Conservation (phyloP, 2,113 vertebrate species). For the Hippocampus mohnikei region DNA sequence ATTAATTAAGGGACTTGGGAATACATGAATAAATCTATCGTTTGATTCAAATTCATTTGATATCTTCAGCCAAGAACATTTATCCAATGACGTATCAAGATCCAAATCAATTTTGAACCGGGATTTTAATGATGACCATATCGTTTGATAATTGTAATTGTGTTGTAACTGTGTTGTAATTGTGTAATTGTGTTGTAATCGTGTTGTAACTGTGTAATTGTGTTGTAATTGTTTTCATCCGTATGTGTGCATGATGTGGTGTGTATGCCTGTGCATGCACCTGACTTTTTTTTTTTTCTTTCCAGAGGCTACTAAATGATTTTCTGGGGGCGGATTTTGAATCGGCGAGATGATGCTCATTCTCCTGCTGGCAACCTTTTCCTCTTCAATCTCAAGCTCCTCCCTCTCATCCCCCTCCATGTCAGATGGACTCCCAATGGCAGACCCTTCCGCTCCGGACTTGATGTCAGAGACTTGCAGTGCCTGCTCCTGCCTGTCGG, state of each 20-base stretch:
- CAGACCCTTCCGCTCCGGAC: constrained; percentile 68
- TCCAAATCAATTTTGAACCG: too few relatives aligned
- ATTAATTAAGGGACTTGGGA: too few relatives aligned
- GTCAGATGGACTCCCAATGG: constrained; percentile 56
- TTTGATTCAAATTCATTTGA: background rate
- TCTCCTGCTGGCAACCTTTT: constrained; percentile 91
- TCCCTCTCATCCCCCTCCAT: constrained; percentile 60
- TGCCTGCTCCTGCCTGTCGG: constrained; percentile 93
- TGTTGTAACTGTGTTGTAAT: too few relatives aligned
- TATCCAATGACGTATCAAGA: background rate
- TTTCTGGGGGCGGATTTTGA: constrained; percentile 86
- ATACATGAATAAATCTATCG: background rate
- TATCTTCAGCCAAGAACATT: background rate
- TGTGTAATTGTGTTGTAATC: too few relatives aligned
- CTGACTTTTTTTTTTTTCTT: constrained; percentile 37
- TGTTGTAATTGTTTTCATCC: too few relatives aligned
- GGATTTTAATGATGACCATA: too few relatives aligned
- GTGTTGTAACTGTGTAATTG: too few relatives aligned
- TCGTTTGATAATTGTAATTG: too few relatives aligned
- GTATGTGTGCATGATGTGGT: constrained; percentile 12
- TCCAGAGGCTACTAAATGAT: constrained; percentile 78
- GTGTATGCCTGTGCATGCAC: constrained; percentile 34
- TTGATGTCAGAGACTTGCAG: constrained; percentile 91
- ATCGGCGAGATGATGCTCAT: constrained; percentile 96
- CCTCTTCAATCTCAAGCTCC: constrained; percentile 65